phyloP scores from a whole-genome alignment of 2,888 invertebrate genomes.

The Tenthredo distinguenda region DNA sequence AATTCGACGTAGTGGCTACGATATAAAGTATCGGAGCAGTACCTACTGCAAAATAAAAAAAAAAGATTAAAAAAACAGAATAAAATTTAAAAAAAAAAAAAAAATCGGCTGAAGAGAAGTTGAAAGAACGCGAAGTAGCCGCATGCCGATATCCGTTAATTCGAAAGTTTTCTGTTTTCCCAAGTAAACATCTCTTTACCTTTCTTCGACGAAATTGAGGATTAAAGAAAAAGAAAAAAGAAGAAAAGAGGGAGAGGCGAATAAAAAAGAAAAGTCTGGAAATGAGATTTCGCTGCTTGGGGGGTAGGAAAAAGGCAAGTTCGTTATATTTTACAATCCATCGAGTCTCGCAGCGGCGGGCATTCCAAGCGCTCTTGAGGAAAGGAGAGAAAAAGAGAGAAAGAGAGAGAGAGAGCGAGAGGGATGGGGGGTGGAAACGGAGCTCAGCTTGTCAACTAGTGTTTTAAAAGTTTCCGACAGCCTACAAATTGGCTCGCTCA shows the following conservation, averaged over 20 bases:
- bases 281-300: constrained; percentile 75
- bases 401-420: constrained; percentile 56
- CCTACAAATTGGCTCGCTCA: constrained; percentile 79
- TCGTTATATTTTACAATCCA: constrained; percentile 79
- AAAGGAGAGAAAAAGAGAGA: constrained; percentile 64
- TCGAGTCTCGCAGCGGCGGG: constrained; percentile 66
- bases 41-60: background rate
- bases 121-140: constrained; percentile 30
- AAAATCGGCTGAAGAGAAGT: background rate
- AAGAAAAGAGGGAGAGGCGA: constrained; percentile 56
- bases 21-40: background rate
- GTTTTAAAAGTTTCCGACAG: constrained; percentile 78
- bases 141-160: constrained; percentile 45
- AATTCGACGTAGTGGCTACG: background rate
- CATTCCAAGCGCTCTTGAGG: constrained; percentile 51
- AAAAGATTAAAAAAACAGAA: background rate
- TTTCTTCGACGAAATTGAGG: constrained; percentile 47
- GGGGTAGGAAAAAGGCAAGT: constrained; percentile 75
- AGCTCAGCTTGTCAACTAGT: constrained; percentile 75
- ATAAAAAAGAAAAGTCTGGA: constrained; percentile 68
- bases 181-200: constrained; percentile 54
- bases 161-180: constrained; percentile 58
- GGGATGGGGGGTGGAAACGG: constrained; percentile 50
- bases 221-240: constrained; percentile 55
- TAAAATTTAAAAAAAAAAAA: background rate